Percentiles rank a stretch among this genome's conserved stretches.
These are phyloP conservation scores for Sarcophaga peregrina DNA, from an alignment of 1,140 invertebrate genomes.

Conservation along the genomic window DNA sequence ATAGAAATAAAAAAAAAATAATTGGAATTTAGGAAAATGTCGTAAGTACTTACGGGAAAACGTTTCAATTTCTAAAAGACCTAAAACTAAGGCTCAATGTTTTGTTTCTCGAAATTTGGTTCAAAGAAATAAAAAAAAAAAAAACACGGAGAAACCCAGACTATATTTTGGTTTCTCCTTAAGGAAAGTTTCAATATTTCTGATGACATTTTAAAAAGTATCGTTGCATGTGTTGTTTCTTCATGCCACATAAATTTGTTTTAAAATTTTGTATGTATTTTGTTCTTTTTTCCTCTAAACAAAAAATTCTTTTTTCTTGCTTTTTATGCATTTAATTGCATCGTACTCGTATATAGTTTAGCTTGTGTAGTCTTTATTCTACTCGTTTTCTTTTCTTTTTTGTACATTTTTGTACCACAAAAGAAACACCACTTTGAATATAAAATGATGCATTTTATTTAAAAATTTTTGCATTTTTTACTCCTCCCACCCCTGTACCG, in stretches of 20 bases:
- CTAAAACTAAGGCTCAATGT: too few species aligned
- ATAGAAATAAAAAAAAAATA: too few species aligned
- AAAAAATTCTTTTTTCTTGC: background rate
- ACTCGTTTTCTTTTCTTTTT: background rate
- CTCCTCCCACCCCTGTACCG: background rate
- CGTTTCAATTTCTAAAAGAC: too few species aligned
- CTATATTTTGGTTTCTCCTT: too few species aligned
- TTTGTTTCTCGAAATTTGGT: too few species aligned
- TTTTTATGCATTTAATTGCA: conserved; percentile 2
- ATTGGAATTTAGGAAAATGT: too few species aligned
- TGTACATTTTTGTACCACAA: background rate
- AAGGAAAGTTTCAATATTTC: background rate
- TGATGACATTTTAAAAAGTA: conserved; percentile 16
- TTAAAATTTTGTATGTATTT: background rate
- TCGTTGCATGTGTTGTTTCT: background rate
- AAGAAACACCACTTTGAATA: conserved; percentile 41
- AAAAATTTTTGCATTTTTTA: background rate
- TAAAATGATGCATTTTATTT: conserved; percentile 31
- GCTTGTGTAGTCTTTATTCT: background rate
- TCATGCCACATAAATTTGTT: background rate
- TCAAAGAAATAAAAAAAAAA: too few species aligned
- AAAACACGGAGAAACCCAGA: too few species aligned
- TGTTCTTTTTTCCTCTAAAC: background rate
- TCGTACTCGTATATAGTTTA: background rate
- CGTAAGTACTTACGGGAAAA: too few species aligned